Evolutionary conservation across 1,140 invertebrate species (phyloP).

Genomic region (Meloidogyne floridensis): DNA sequence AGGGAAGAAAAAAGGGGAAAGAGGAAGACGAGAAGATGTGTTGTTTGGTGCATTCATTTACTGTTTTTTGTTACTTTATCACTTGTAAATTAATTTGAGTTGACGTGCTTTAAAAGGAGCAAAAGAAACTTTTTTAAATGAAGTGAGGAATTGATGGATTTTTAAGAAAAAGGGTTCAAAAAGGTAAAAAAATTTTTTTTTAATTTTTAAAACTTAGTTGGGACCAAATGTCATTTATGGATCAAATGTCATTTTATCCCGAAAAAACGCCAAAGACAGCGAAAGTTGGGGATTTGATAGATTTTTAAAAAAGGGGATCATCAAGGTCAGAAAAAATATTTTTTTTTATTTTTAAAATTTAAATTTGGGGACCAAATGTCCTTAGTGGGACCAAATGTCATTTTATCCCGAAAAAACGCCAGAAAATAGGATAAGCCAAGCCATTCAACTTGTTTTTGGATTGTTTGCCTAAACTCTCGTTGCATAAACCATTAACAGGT

Average conservation of each 20-base stretch:
- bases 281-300: no score
- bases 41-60: background rate
- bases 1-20: background rate
- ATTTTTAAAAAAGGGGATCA: no score
- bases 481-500: background rate
- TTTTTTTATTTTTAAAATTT: no score
- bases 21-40: background rate
- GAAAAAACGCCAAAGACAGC: no score
- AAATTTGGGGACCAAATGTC: no score
- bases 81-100: constrained; percentile 14
- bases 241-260: background rate
- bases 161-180: background rate
- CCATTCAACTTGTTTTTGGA: background rate
- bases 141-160: background rate
- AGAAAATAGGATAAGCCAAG: background rate
- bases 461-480: background rate
- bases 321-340: no score
- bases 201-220: background rate
- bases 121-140: background rate
- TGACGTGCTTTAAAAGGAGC: background rate
- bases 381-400: background rate
- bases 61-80: background rate
- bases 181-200: background rate
- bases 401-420: background rate
- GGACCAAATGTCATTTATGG: background rate